Conservation (phyloP, 2,113 vertebrate species). For the Rissa tridactyla region DNA sequence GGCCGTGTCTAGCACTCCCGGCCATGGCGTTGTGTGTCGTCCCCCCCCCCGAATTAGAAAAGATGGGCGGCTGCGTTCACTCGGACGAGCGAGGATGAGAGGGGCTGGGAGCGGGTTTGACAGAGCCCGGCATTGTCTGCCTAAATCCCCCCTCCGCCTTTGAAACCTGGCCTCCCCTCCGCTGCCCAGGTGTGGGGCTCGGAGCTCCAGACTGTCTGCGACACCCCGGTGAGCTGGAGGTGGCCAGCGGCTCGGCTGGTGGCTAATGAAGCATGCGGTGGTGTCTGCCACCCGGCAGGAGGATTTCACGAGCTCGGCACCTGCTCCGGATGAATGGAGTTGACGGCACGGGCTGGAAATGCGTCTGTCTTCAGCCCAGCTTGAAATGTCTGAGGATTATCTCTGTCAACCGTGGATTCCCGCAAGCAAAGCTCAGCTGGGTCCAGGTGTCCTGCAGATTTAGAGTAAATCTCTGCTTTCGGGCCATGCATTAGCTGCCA, state of each 20-base stretch:
- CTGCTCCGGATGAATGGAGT: constrained; percentile 55
- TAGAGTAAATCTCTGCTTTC: not conserved
- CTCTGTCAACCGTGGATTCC: not conserved
- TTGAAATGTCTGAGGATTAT: constrained; percentile 61
- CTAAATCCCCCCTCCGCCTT: constrained; percentile 49
- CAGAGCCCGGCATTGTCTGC: constrained; percentile 14
- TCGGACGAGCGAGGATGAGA: not conserved
- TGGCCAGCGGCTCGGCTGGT: constrained; percentile 41
- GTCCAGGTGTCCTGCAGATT: constrained; percentile 50
- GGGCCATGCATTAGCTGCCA: not conserved
- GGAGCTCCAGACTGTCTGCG: constrained; percentile 53
- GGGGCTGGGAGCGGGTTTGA: not conserved
- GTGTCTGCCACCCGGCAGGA: constrained; percentile 37
- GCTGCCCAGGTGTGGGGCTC: constrained; percentile 25
- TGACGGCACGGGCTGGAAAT: constrained; percentile 68
- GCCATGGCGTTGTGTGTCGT: not conserved
- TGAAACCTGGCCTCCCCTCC: constrained; percentile 13
- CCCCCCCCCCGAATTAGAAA: not conserved
- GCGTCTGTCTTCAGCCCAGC: constrained; percentile 31
- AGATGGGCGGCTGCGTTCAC: constrained; percentile 35
- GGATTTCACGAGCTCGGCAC: constrained; percentile 52
- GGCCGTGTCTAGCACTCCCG: not conserved
- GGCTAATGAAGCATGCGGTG: constrained; percentile 51
- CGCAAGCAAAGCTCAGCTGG: not conserved
- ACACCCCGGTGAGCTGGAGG: constrained; percentile 6